A percentile compares a stretch with the other conserved stretches of the same genome.
Evolutionary conservation across 2,113 vertebrate genomes (phyloP).

Genomic region (Rhineura floridana): DNA sequence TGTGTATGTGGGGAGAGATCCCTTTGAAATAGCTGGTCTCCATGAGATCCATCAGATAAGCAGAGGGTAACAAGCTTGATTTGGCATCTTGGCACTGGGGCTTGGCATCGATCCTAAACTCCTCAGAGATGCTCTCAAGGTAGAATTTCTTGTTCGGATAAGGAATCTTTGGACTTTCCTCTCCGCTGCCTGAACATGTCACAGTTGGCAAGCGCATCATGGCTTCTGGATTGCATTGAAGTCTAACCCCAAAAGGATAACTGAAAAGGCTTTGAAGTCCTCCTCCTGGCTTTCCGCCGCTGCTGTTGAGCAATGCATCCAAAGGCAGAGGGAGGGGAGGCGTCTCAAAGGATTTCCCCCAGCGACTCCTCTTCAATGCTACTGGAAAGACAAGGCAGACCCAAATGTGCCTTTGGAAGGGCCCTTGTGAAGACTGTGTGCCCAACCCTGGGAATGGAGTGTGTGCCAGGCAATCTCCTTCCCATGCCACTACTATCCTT

Average conservation of each 20-base stretch:
- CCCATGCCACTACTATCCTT: too few relatives aligned
- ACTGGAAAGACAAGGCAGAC: not conserved
- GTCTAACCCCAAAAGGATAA: not conserved
- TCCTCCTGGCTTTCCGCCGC: not conserved
- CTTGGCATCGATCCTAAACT: conserved; percentile 21
- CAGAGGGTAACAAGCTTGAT: not conserved
- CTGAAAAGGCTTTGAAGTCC: not conserved
- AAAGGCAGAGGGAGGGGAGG: too few relatives aligned
- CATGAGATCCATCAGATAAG: conserved; percentile 27
- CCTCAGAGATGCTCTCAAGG: conserved; percentile 27
- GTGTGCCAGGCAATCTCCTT: too few relatives aligned
- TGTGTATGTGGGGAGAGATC: too few relatives aligned
- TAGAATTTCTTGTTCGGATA: conserved; percentile 33
- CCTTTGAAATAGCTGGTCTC: conserved; percentile 2
- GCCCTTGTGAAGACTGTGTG: not conserved
- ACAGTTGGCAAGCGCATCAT: not conserved
- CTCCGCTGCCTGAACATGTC: not conserved
- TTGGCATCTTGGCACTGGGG: conserved; percentile 37
- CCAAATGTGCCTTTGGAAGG: too few relatives aligned
- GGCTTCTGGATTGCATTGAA: not conserved
- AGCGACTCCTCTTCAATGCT: too few relatives aligned
- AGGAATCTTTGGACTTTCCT: conserved; percentile 48
- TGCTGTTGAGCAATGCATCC: too few relatives aligned
- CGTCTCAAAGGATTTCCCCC: not conserved
- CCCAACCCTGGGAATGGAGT: too few relatives aligned